phyloP scores from a whole-genome alignment of 2,888 invertebrate genomes.

The Cyaniris semiargus region DNA sequence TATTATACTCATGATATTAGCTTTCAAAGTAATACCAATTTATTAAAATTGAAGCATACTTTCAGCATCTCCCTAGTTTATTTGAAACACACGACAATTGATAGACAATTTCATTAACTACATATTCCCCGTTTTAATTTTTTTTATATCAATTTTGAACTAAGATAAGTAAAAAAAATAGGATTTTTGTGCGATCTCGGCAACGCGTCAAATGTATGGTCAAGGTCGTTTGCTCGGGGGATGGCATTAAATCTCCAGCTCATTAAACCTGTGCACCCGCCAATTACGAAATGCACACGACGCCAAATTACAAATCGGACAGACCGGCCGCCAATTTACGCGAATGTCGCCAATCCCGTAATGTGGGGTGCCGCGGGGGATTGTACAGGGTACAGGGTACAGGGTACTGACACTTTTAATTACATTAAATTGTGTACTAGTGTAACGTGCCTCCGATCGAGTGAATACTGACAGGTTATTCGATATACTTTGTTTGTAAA shows the following conservation, averaged over 20 bases:
- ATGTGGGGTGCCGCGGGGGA: neutral
- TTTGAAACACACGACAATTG: too few relatives aligned
- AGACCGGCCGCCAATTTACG: neutral
- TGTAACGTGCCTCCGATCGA: neutral
- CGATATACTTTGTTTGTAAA: neutral
- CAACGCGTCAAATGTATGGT: too few relatives aligned
- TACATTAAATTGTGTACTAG: neutral
- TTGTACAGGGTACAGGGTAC: neutral
- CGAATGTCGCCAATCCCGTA: neutral
- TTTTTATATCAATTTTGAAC: too few relatives aligned
- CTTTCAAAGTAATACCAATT: too few relatives aligned
- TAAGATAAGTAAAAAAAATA: too few relatives aligned
- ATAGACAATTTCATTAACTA: too few relatives aligned
- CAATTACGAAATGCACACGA: neutral
- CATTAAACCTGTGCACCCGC: neutral
- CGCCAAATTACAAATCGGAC: neutral
- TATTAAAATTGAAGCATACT: too few relatives aligned
- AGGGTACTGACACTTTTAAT: neutral
- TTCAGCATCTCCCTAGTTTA: too few relatives aligned
- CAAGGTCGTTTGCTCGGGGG: too few relatives aligned
- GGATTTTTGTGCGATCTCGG: too few relatives aligned
- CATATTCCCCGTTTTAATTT: too few relatives aligned
- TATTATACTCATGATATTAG: too few relatives aligned
- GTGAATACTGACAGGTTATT: neutral
- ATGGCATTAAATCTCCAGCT: conserved; percentile 7